Percentiles rank a stretch among this genome's conserved stretches.
phyloP scores from a whole-genome alignment of 2,888 invertebrate genomes.

The Suillia variegata region DNA sequence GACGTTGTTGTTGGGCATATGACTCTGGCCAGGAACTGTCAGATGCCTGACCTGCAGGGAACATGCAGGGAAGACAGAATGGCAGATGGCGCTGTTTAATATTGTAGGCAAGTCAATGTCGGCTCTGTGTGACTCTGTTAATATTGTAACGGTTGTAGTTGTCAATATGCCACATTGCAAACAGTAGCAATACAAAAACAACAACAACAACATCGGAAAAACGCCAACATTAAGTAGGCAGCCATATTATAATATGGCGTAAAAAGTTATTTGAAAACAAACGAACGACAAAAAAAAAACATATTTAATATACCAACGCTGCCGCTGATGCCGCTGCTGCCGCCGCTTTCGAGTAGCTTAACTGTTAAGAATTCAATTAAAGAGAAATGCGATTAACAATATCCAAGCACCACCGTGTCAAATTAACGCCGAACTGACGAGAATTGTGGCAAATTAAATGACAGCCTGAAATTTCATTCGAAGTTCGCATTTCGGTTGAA shows the following conservation, averaged over 20 bases:
- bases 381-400: conserved; percentile 18
- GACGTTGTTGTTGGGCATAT: no score
- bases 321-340: no score
- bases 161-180: conserved; percentile 54
- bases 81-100: conserved; percentile 40
- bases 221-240: no score
- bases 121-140: neutral
- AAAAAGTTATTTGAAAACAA: conserved; percentile 44
- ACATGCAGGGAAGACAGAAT: no score
- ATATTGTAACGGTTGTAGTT: conserved; percentile 47
- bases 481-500: neutral
- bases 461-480: neutral
- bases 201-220: no score
- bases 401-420: no score
- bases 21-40: no score
- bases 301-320: no score
- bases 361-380: conserved; percentile 58
- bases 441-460: neutral
- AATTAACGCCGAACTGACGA: no score
- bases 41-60: no score
- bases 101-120: neutral
- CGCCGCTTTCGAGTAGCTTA: conserved; percentile 53
- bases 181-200: no score
- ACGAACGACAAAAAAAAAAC: no score
- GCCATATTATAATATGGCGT: neutral